These are phyloP conservation scores for Gerosis bhagava DNA, from an alignment of 2,888 invertebrate genomes.

Conservation along the genomic window DNA sequence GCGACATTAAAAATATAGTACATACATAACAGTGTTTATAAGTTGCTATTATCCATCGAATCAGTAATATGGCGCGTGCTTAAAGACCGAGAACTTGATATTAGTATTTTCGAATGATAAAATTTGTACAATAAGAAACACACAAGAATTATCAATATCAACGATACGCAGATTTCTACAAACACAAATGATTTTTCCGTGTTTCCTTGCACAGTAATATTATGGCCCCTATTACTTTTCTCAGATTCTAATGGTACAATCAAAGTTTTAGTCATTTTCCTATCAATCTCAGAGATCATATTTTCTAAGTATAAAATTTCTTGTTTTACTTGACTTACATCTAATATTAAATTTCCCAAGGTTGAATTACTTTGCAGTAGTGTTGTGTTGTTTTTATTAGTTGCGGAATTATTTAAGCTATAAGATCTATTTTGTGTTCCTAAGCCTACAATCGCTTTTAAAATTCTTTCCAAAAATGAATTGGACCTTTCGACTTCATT, in stretches of 20 bases:
- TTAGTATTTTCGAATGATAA: constrained; percentile 10
- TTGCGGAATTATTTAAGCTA: neutral
- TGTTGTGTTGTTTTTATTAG: neutral
- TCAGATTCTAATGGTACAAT: neutral
- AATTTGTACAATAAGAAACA: constrained; percentile 10
- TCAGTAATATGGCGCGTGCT: constrained; percentile 14
- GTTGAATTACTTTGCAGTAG: neutral
- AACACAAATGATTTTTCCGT: constrained; percentile 9
- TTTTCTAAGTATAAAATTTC: constrained; percentile 12
- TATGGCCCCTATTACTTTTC: neutral
- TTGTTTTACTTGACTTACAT: constrained; percentile 12
- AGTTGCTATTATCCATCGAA: constrained; percentile 13
- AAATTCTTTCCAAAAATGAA: constrained; percentile 11
- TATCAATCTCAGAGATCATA: constrained; percentile 9
- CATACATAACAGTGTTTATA: too few relatives aligned
- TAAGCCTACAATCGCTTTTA: constrained; percentile 1
- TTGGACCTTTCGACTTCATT: constrained; percentile 4
- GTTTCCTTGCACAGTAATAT: neutral
- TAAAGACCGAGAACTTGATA: constrained; percentile 8
- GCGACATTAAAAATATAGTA: too few relatives aligned
- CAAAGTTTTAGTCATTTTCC: constrained; percentile 1
- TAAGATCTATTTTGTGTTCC: neutral
- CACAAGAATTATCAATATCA: constrained; percentile 9
- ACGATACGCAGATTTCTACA: constrained; percentile 15
- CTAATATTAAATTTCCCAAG: neutral